Base-by-base conservation (phyloP, 2,797 vertebrate genomes). In the Cryptoprocta ferox region DNA sequence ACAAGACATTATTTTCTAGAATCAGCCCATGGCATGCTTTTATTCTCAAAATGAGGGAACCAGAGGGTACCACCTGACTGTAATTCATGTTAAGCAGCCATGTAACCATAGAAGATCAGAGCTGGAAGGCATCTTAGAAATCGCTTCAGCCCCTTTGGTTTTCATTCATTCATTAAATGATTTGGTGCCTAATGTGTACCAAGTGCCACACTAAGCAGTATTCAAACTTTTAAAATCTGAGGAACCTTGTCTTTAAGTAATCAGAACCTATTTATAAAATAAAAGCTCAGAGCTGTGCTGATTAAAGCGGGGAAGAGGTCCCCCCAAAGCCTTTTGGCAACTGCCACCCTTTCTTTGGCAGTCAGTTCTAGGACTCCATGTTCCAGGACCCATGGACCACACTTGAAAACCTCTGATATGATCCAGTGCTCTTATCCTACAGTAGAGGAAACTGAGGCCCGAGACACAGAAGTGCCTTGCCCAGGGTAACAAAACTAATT, bases 1-100 rank as follows among this genome's bases (percentile, higher is more conserved):
- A 28, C 5, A 61, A 71, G 48, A 24, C 91, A 75, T 87, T 79
- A 24, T 95, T 82, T 94, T 89, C 71, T 89, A 80, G 63, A 97
- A 88, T 76, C 76, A 87, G 56, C 32, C 30, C 59, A 66, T 6
- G 48, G 37, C n/a, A 21, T 85, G 61, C 86, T 79, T 76, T 86
- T 65, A 14, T 90, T 48, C 39, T 53, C 35, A 83, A 50, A 65
- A 68, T 76, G 75, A 95, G 96, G 78, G 56, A 78, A 50, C 5
- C 81, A 79, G 24, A 89, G 50, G 56, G 13, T 70, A 53, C 42
- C 63, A 13, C 42, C 61, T 89, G 76, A 82, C 76, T 56, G 12
- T n/a, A 68, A 63, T 73, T 96, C 21, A 5, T 88, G 1, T 90
- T 61, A 83, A 84, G n/a, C n/a, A 96, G 28, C 73, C 42, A 19